Percentiles rank a stretch among this genome's conserved stretches.
Conservation (phyloP, 1,140 invertebrate species). For the Caenorhabditis elegans region WBcel235 BX284603.4:10243501-10244000, state of each 20-base stretch:
- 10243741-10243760: conserved; percentile 1
- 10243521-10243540: neutral
- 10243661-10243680: conserved; percentile 42
- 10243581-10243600: conserved; percentile 64
- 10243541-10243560: neutral
- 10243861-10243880: neutral
- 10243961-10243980: no score
- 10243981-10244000: no score
- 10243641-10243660: conserved; percentile 59
- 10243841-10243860: neutral
- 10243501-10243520: neutral
- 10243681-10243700: no score
- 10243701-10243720: no score
- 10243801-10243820: neutral
- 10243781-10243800: neutral
- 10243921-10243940: no score
- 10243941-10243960: no score
- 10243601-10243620: conserved; percentile 65
- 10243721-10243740: no score
- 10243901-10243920: neutral
- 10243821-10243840: neutral
- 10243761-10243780: neutral
- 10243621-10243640: conserved; percentile 62
- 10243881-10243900: neutral
- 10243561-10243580: conserved; percentile 60